These are phyloP conservation scores for Augochlorella aurata DNA, from an alignment of 2,888 invertebrate genomes.

Conservation along the genomic window DNA sequence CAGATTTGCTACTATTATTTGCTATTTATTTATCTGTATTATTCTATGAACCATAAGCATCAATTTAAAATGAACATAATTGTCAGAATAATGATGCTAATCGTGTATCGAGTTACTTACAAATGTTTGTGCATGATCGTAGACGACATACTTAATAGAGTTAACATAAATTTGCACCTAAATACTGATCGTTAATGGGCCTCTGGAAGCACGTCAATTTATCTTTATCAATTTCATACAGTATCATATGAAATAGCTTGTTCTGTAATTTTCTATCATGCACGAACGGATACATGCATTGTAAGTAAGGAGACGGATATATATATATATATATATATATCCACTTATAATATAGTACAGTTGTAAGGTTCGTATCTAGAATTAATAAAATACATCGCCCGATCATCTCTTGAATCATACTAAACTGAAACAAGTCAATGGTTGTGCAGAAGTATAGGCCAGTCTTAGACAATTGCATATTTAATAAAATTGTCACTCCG, in stretches of 20 bases:
- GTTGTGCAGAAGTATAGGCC: conserved; percentile 47
- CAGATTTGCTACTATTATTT: conserved; percentile 27
- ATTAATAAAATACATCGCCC: conserved; percentile 4
- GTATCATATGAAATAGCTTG: conserved; percentile 32
- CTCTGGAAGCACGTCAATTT: conserved; percentile 62
- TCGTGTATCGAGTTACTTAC: conserved; percentile 7
- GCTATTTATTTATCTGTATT: conserved; percentile 18
- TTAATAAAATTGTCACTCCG: conserved; percentile 14
- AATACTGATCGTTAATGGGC: conserved; percentile 55
- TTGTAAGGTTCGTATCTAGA: conserved; percentile 30
- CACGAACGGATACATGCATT: conserved; percentile 15
- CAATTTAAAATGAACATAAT: conserved; percentile 15
- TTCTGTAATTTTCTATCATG: conserved; percentile 28
- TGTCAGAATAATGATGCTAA: conserved; percentile 18
- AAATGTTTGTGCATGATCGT: conserved; percentile 35
- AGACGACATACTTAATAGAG: conserved; percentile 37
- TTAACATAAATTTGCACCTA: conserved; percentile 44
- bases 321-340: conserved; percentile 12
- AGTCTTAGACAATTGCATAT: conserved; percentile 47
- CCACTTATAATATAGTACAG: conserved; percentile 17
- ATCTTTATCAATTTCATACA: conserved; percentile 39
- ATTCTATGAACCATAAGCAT: conserved; percentile 23
- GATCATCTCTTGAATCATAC: conserved; percentile 7
- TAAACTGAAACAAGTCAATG: conserved; percentile 28
- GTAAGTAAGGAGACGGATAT: conserved; percentile 22